Evolutionary conservation across 2,113 vertebrate genomes (phyloP).

Genomic region (Odocoileus virginianus): DNA sequence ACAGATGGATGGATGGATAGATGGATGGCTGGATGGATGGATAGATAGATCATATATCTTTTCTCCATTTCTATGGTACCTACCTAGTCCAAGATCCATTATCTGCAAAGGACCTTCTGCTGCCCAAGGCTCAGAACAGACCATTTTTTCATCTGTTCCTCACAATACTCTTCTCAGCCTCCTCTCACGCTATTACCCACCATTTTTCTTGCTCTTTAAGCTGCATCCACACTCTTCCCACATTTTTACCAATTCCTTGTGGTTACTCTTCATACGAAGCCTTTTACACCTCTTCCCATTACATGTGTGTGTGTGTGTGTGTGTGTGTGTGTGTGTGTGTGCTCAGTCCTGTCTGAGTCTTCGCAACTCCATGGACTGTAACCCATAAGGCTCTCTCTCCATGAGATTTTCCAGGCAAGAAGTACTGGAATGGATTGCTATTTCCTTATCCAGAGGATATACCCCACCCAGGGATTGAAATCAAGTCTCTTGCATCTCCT

Average conservation of each 20-base stretch:
- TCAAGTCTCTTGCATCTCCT: background rate
- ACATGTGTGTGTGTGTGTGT: background rate
- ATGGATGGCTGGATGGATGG: rapidly evolving
- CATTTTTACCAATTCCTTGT: background rate
- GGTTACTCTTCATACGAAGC: background rate
- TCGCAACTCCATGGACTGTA: background rate
- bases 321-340: background rate
- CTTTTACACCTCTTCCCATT: background rate
- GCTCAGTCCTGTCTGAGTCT: background rate
- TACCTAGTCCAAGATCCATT: background rate
- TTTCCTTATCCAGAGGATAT: background rate
- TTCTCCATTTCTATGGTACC: background rate
- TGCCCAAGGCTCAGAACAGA: background rate
- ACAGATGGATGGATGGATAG: background rate
- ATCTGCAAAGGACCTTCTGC: background rate
- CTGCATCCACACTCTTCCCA: background rate
- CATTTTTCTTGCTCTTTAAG: background rate
- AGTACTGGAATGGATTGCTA: background rate
- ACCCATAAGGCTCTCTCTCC: background rate
- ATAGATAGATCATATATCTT: background rate
- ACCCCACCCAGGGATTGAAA: background rate
- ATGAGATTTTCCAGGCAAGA: background rate
- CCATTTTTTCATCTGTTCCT: background rate
- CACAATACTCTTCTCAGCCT: background rate
- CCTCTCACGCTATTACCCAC: rapidly evolving